Percentiles rank a stretch among this genome's conserved stretches.
These are phyloP conservation scores for Rattus norvegicus DNA, from an alignment of 2,113 vertebrate species.

Conservation along the genomic window DNA sequence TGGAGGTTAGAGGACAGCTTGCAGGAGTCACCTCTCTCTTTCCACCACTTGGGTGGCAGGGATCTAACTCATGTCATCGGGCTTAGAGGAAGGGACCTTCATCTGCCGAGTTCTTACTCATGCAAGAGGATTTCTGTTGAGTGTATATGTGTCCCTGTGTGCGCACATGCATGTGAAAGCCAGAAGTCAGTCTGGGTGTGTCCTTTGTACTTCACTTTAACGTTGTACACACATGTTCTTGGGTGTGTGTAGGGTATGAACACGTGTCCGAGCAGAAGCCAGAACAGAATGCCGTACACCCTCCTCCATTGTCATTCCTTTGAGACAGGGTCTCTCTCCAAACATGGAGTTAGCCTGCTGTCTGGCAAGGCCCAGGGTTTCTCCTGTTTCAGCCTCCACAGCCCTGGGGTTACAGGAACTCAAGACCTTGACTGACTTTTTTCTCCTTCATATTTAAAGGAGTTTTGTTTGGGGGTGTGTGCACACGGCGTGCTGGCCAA, in stretches of 20 bases:
- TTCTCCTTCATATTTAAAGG: neutral
- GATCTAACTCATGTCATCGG: neutral
- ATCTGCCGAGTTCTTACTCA: neutral
- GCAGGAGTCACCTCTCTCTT: neutral
- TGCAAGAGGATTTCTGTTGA: neutral
- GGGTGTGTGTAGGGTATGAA: neutral
- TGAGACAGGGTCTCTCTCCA: neutral
- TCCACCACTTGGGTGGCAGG: neutral
- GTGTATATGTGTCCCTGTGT: neutral
- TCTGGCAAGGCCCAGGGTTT: neutral
- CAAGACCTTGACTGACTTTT: neutral
- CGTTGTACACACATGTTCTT: rapidly evolving
- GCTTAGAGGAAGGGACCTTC: neutral
- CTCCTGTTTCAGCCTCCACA: neutral
- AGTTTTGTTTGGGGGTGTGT: too few relatives aligned
- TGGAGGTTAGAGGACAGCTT: neutral
- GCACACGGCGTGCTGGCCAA: too few relatives aligned
- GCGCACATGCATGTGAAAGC: neutral
- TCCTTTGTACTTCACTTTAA: neutral
- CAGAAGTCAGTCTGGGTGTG: neutral
- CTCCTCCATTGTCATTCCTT: too few relatives aligned
- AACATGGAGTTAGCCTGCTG: neutral
- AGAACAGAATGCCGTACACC: neutral
- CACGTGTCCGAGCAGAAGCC: neutral
- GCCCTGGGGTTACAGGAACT: neutral